These are phyloP conservation scores for Pristionchus exspectatus DNA, from an alignment of 2,888 invertebrate genomes.

Conservation along the genomic window DNA sequence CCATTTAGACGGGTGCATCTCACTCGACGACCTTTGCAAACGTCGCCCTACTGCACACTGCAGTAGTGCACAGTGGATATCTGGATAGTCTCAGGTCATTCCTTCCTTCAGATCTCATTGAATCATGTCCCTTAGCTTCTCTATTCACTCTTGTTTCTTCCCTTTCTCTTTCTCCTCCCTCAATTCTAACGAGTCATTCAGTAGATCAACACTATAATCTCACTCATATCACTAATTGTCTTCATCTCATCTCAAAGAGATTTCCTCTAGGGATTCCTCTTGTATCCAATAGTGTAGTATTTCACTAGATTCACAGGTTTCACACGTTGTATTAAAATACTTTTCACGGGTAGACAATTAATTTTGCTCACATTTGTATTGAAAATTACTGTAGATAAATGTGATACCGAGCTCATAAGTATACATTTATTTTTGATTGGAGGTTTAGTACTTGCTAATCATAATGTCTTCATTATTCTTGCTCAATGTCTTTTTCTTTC, in stretches of 20 bases:
- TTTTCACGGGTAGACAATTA: neutral
- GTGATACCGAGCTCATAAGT: neutral
- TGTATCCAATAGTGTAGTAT: slow-evolving; percentile 12
- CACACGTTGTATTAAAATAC: slow-evolving; percentile 27
- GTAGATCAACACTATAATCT: neutral
- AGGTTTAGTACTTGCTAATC: too few species aligned
- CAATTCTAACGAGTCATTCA: neutral
- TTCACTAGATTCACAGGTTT: slow-evolving; percentile 15
- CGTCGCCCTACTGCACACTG: slow-evolving; percentile 51
- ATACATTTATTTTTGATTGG: neutral
- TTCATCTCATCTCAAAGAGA: slow-evolving; percentile 40
- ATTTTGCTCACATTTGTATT: neutral
- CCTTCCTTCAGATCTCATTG: neutral
- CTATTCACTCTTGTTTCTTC: slow-evolving; percentile 45
- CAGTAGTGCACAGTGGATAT: slow-evolving; percentile 54
- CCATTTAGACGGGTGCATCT: slow-evolving; percentile 3
- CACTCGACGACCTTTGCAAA: slow-evolving; percentile 39
- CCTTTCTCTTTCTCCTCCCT: slow-evolving; percentile 40
- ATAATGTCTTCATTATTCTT: neutral
- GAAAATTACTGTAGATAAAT: neutral
- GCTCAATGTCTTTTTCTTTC: neutral
- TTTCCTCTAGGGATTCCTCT: slow-evolving; percentile 48
- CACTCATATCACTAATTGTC: slow-evolving; percentile 27
- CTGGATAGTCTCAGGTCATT: slow-evolving; percentile 20
- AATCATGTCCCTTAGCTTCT: slow-evolving; percentile 8